Evolutionary conservation across 23 tunicate genomes (phyloP).

Genomic region (Diplosoma virens): DNA sequence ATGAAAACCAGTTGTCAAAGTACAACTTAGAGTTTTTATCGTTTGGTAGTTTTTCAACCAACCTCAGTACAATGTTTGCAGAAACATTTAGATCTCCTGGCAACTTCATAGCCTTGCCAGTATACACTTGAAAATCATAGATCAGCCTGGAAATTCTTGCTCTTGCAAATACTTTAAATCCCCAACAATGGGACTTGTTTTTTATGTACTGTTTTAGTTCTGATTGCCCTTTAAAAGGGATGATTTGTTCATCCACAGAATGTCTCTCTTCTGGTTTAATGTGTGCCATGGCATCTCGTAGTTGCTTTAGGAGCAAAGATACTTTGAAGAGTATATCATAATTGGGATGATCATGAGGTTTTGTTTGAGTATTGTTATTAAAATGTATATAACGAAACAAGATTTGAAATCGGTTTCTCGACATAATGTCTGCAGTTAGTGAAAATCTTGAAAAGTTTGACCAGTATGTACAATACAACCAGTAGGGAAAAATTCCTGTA

Average conservation of each 20-base stretch:
- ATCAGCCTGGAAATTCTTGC: slow-evolving; percentile 13
- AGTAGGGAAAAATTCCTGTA: slow-evolving; percentile 20
- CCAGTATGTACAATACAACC: slow-evolving; percentile 17
- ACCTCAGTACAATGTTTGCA: slow-evolving; percentile 18
- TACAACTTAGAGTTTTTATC: slow-evolving; percentile 4
- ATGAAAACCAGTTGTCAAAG: slow-evolving; percentile 19
- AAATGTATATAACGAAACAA: neutral
- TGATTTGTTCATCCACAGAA: slow-evolving; percentile 23
- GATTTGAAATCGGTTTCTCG: slow-evolving; percentile 13
- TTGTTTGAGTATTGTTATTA: slow-evolving; percentile 6
- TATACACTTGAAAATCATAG: slow-evolving; percentile 1
- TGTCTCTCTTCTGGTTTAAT: slow-evolving; percentile 7
- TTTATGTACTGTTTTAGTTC: slow-evolving; percentile 16
- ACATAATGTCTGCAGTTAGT: slow-evolving; percentile 5
- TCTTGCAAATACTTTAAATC: slow-evolving; percentile 20
- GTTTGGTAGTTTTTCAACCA: slow-evolving; percentile 12
- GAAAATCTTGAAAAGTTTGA: slow-evolving; percentile 3
- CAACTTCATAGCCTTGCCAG: slow-evolving; percentile 28
- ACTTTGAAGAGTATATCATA: slow-evolving; percentile 36
- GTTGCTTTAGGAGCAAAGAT: neutral
- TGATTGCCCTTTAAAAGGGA: slow-evolving; percentile 18
- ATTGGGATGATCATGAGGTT: slow-evolving; percentile 7
- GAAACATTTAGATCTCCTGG: slow-evolving; percentile 15
- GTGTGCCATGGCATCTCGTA: slow-evolving; percentile 18
- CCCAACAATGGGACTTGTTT: slow-evolving; percentile 23